Conservation (phyloP, 92 coral and sea anemone genomes). For the Zoanthus gigantus region DNA sequence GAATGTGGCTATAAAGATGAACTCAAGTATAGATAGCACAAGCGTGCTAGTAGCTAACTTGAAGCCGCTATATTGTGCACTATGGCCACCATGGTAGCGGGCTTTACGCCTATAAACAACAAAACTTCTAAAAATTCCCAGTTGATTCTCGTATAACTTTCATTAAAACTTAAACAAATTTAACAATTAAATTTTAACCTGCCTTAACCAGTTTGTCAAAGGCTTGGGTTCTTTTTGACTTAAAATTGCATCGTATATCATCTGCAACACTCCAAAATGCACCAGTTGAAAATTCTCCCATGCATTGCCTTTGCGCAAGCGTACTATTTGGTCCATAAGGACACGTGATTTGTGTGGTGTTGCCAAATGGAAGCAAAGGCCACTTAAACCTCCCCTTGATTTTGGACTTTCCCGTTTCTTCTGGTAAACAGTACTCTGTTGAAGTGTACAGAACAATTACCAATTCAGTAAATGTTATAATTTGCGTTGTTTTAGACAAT, state of each 20-base stretch:
- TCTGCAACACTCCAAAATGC: constrained; percentile 16
- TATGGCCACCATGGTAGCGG: too few relatives aligned
- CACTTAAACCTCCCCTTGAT: constrained; percentile 22
- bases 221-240: constrained; percentile 35
- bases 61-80: too few relatives aligned
- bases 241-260: constrained; percentile 8
- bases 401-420: constrained; percentile 29
- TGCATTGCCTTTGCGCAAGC: constrained; percentile 14
- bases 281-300: constrained; percentile 24
- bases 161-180: neutral
- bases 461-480: neutral
- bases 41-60: too few relatives aligned
- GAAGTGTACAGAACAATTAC: neutral
- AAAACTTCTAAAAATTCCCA: too few relatives aligned
- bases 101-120: too few relatives aligned
- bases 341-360: neutral
- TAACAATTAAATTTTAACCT: neutral
- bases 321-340: constrained; percentile 7
- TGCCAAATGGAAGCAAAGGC: neutral
- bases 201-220: constrained; percentile 21
- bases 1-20: too few relatives aligned
- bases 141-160: too few relatives aligned
- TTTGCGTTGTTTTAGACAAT: too few relatives aligned
- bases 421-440: constrained; percentile 35
- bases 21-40: too few relatives aligned